Conservation (phyloP, 2,797 vertebrate genomes). For the Sebastes minor region DNA sequence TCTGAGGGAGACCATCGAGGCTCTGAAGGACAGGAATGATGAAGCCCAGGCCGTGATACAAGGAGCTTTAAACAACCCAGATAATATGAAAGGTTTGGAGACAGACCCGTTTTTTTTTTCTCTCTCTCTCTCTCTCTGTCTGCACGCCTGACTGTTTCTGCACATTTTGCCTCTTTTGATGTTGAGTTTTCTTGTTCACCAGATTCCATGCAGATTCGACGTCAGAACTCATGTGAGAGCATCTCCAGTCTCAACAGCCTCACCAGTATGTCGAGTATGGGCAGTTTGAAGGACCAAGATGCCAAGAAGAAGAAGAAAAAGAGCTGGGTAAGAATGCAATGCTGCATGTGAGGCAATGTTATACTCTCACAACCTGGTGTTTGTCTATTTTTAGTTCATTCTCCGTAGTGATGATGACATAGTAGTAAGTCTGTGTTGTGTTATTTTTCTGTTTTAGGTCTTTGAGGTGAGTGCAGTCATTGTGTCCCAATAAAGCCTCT, state of each 20-base stretch:
- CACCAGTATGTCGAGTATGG: constrained; percentile 93
- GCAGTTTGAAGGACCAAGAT: constrained; percentile 93
- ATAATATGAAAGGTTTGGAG: constrained; percentile 86
- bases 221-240: constrained; percentile 97
- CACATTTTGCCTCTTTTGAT: constrained; percentile 3
- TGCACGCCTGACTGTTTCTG: background rate
- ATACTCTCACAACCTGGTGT: background rate
- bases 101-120: background rate
- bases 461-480: constrained; percentile 67
- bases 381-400: background rate
- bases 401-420: constrained; percentile 10
- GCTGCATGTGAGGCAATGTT: background rate
- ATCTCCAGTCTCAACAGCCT: constrained; percentile 97
- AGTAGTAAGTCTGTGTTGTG: constrained; percentile 51
- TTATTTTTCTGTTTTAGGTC: constrained; percentile 64
- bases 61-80: constrained; percentile 88
- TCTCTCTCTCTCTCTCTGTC: background rate
- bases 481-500: constrained; percentile 12
- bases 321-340: constrained; percentile 88
- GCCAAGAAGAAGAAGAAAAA: constrained; percentile 99
- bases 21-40: constrained; percentile 89
- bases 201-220: constrained; percentile 89
- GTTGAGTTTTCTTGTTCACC: background rate
- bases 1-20: constrained; percentile 92
- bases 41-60: constrained; percentile 96